Evolutionary conservation across 2,888 invertebrate species (phyloP).

Genomic region (Chironomus tentans): DNA sequence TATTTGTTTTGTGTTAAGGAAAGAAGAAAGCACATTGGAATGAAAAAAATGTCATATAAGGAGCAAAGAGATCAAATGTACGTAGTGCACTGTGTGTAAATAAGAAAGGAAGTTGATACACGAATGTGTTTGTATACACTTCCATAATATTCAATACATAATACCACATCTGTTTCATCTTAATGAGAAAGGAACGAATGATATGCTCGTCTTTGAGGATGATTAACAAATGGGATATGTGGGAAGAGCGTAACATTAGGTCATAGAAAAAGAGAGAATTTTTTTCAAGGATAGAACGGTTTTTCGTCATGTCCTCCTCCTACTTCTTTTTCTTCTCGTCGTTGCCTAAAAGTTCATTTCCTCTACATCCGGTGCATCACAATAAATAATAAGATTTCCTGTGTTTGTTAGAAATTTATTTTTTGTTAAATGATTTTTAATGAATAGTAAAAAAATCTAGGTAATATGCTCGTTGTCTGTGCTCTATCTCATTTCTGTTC

Average conservation of each 20-base stretch:
- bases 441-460: neutral
- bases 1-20: neutral
- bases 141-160: neutral
- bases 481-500: too few species aligned
- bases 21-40: constrained; percentile 4
- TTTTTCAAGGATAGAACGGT: neutral
- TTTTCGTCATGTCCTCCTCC: neutral
- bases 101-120: constrained; percentile 6
- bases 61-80: neutral
- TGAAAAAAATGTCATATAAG: constrained; percentile 16
- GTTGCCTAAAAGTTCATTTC: neutral
- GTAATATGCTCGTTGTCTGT: too few species aligned
- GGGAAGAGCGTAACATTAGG: neutral
- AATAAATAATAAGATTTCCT: constrained; percentile 4
- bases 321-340: neutral
- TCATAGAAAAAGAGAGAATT: neutral
- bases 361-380: neutral
- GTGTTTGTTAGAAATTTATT: neutral
- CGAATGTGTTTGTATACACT: neutral
- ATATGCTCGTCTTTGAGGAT: too few species aligned
- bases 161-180: constrained; percentile 22
- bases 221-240: neutral
- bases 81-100: neutral
- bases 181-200: constrained; percentile 2
- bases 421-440: neutral